Evolutionary conservation across 23 tunicate genomes (phyloP).

Genomic region (Aplidium turbinatum): DNA sequence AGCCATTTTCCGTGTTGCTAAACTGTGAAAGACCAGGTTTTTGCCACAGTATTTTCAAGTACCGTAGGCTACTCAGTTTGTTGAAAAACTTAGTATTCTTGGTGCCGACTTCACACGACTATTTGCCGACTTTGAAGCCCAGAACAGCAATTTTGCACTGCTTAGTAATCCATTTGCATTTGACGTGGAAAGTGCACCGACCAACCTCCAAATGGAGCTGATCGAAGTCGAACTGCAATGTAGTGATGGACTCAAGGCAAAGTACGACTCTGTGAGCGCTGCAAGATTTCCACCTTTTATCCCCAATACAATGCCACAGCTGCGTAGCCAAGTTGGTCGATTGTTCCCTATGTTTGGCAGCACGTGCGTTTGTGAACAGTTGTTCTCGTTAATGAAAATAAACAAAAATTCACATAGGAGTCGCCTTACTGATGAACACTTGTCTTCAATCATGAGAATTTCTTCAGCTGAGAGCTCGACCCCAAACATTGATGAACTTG

Average conservation of each 20-base stretch:
- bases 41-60: too few relatives aligned
- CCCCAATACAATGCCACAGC: conserved; percentile 21
- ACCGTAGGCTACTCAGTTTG: too few relatives aligned
- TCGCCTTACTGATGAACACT: conserved; percentile 2
- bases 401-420: conserved; percentile 1
- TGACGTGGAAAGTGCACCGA: conserved; percentile 11
- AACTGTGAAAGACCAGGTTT: conserved; percentile 19
- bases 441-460: too few relatives aligned
- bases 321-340: conserved; percentile 6
- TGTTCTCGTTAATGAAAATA: conserved; percentile 5
- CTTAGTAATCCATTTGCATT: conserved; percentile 23
- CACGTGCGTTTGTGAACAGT: neutral
- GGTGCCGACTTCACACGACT: too few relatives aligned
- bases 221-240: conserved; percentile 33
- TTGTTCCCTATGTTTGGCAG: conserved; percentile 14
- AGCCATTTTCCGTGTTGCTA: neutral
- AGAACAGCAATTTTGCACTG: conserved; percentile 16
- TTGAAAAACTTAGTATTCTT: too few relatives aligned
- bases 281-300: conserved; percentile 22
- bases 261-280: conserved; percentile 26
- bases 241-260: conserved; percentile 24
- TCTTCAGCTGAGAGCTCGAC: too few relatives aligned
- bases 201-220: conserved; percentile 13
- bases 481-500: too few relatives aligned
- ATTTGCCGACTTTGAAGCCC: conserved; percentile 29